phyloP scores from a whole-genome alignment of 2,797 vertebrate genomes.

The Notolabrus celidotus region DNA sequence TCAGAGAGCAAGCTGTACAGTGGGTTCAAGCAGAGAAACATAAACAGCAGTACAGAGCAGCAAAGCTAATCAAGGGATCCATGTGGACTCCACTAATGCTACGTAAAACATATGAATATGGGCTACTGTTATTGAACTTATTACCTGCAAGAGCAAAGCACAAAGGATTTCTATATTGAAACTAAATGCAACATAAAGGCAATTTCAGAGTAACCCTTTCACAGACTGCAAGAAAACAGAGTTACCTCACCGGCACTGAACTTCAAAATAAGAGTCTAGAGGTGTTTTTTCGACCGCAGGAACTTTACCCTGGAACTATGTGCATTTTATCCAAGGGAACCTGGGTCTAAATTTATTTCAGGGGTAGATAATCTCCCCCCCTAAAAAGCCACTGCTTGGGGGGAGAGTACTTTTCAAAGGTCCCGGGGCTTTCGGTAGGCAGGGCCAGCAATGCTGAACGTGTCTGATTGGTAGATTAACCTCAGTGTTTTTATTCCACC shows the following conservation, averaged over 20 bases:
- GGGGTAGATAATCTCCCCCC: too few species aligned
- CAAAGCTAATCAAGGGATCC: conserved; percentile 52
- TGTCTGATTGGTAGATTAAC: too few species aligned
- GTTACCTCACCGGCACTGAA: background rate
- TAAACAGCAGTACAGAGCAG: conserved; percentile 23
- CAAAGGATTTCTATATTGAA: background rate
- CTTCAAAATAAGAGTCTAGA: too few species aligned
- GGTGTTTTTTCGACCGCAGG: too few species aligned
- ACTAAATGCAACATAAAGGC: background rate
- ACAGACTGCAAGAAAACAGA: background rate
- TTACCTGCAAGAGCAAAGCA: background rate
- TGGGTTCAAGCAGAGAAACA: conserved; percentile 14
- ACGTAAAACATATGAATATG: conserved; percentile 3
- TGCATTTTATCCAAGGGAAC: too few species aligned
- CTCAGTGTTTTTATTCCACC: too few species aligned
- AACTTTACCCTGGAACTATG: too few species aligned
- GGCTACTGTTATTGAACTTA: background rate
- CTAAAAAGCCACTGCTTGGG: too few species aligned
- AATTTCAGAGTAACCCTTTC: background rate
- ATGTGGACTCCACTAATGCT: conserved; percentile 19
- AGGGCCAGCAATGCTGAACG: too few species aligned
- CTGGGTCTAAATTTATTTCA: too few species aligned
- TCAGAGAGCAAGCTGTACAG: conserved; percentile 18
- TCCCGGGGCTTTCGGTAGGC: too few species aligned
- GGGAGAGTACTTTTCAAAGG: too few species aligned